Base-by-base conservation (phyloP, 2,113 vertebrate species). In the Rhea pennata region DNA sequence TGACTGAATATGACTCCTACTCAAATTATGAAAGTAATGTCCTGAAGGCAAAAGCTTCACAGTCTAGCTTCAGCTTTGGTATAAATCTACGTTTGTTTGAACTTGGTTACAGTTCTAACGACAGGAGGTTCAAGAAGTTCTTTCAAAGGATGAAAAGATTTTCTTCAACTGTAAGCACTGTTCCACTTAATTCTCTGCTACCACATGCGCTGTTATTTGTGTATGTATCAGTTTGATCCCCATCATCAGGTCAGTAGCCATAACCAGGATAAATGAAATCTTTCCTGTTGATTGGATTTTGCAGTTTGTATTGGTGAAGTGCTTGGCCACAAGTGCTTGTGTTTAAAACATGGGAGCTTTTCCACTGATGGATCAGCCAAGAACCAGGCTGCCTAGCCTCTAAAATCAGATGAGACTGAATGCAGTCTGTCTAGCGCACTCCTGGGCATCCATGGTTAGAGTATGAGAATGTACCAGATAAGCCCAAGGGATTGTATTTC, bases 1-100 rank as follows among this genome's bases (percentile, higher is more conserved):
- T 99, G 86, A 92, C 96, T 89, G 96, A 98, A 46, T 98, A 98
- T 56, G 97, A 98, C 5, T 98, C 99, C 0, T 99, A 99, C 91
- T 97, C 97, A 36, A 97, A 98, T 77, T 99, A 98, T 90, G 98
- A 98, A 93, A 84, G 73, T 24, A 93, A 42, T 58, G 94, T 98
- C 73, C 69, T 94, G 54, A 96, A 22, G 51, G 56, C 78, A 67
- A 89, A 82, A n/a, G 15, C 5, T 16, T 95, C 91, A 0, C 58
- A 97, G 76, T 95, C 86, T 20, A 93, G 73, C 39, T 96, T 98
- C 82, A 82, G 97, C 33, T 0, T 98, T n/a, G 97, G 98, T 33
- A 89, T 99, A 61, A n/a, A n/a, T 46, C 4, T 99, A 54, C 81
- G 96, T 7, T 0, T 98, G 13, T 95, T 97, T 93, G 96, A 99